Evolutionary conservation across 2,113 vertebrate genomes (phyloP), one percentile per base, ranked within the genome.

Genomic region (Leptodactylus fuscus): DNA sequence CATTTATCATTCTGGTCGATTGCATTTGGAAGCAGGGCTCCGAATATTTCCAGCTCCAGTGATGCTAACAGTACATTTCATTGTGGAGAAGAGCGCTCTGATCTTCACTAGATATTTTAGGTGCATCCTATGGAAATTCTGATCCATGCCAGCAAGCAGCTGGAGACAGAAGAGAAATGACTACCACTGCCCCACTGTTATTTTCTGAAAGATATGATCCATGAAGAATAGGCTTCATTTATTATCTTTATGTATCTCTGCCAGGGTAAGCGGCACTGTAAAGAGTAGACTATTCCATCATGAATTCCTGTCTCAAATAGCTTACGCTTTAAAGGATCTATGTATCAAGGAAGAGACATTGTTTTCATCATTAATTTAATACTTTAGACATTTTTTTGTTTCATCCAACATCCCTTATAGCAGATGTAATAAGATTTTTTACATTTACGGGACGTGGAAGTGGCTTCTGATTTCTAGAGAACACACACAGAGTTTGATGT

Each of bases 21-120:
- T 41, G 51, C 49, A 12, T 70, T 34, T 22, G 34, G 49, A 49
- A 86, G 53, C 46, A 32, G 2, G 16, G 53, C 53, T 69, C 10
- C 32, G 32, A 85, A 79, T 79, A 34, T 85, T 79, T 55, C 83
- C 83, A 46, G n/a, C 32, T 58, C 36, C 65, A 55, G 15, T 80
- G 65, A 48, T 60, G 22, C 49, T 81, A 71, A 86, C 84, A 86
- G 84, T 86, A 60, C 76, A 81, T 27, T 46, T 69, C 77, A 73
- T 86, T 86, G 84, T 86, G 77, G 41, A 77, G 46, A 51, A 60
- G 27, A 62, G 77, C 38, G 38, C 49, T 86, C 65, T 81, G 84
- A 86, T 86, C 84, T 86, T 86, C 49, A 86, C 27, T 86, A 55
- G 84, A 86, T 86, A 86, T 86, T 86, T 86, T 86, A 86, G 76